Base-by-base conservation (phyloP, 2,888 invertebrate species). In the Horisme vitalbata region DNA sequence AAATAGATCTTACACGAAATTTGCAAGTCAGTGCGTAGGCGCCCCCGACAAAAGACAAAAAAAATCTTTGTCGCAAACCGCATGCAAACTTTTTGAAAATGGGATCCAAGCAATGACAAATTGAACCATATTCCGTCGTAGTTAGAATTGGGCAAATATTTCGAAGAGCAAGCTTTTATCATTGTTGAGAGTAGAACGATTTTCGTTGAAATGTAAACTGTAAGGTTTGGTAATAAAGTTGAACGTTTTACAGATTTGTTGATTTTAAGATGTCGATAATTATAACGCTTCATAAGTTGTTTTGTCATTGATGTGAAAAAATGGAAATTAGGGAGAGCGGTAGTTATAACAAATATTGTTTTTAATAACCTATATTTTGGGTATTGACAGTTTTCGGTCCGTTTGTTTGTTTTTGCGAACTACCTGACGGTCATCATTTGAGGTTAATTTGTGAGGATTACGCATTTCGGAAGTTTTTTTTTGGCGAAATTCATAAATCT, bases 51-150 rank as follows among this genome's bases (percentile, higher is more conserved):
- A 41, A 35, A 39, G 33, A 21, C 1, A 41, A 34, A 71, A 72
- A 66, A 57, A 53, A 53, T 64, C 79, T 79, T 78, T 80, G 81
- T 79, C 75, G 69, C 72, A 59, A 71, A 76, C 80, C 80, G 79
- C 77, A 75, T 65, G 57, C 59, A 57, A 59, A 57, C 58, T 46
- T 47, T 49, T 55, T 39, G 31, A 46, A 52, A 57, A 52, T 44
- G 27, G 1, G 23, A 18, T 44, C 14, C 30, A 3, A 12, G 12
- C 5, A 2, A 6, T 5, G 4, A 10, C 10, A 2, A 56, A 48
- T 45, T 27, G 46, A 3, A 27, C 39, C 32, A 41, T 65, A 49
- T 39, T 0, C 0, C 0, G 0, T 9, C 0, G 0, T 0, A 0
- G 0, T 0, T 46, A 51, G 3, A 38, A 28, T 9, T 38, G 10